phyloP scores from a whole-genome alignment of 2,797 vertebrate genomes.

The Aphelocoma californica region DNA sequence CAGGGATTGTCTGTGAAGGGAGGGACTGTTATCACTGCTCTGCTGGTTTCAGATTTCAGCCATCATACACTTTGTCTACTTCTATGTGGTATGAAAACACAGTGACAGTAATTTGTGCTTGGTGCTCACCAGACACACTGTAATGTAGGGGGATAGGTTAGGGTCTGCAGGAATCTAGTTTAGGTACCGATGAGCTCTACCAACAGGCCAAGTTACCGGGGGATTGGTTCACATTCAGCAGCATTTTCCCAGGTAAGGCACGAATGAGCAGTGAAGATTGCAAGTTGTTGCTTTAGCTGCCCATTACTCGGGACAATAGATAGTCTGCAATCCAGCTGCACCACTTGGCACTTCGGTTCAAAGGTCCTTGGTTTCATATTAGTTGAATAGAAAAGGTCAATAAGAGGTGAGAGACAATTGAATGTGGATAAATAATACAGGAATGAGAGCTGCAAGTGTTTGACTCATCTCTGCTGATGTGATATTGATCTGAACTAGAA shows the following conservation, averaged over 20 bases:
- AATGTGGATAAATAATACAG: constrained; percentile 41
- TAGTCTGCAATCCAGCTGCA: not conserved
- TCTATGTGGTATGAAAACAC: not conserved
- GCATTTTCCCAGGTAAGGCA: not conserved
- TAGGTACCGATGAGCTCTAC: not conserved
- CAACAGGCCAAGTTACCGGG: not conserved
- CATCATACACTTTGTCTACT: not conserved
- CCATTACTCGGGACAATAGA: not conserved
- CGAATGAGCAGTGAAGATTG: fast-evolving
- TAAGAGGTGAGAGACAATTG: constrained; percentile 20
- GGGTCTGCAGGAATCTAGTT: not conserved
- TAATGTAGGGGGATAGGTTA: not conserved
- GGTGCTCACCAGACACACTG: not conserved
- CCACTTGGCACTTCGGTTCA: not conserved
- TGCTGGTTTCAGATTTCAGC: not conserved
- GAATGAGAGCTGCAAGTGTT: constrained; percentile 1
- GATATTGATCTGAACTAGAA: constrained; percentile 32
- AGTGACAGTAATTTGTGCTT: not conserved
- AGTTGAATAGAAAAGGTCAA: not conserved
- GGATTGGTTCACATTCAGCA: not conserved
- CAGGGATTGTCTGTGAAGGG: not conserved
- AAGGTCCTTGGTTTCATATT: not conserved
- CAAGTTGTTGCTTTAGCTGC: not conserved
- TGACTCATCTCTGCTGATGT: constrained; percentile 33
- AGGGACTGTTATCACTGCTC: not conserved